phyloP scores from a whole-genome alignment of 2,888 invertebrate genomes.

The Sarcophaga subvicina region DNA sequence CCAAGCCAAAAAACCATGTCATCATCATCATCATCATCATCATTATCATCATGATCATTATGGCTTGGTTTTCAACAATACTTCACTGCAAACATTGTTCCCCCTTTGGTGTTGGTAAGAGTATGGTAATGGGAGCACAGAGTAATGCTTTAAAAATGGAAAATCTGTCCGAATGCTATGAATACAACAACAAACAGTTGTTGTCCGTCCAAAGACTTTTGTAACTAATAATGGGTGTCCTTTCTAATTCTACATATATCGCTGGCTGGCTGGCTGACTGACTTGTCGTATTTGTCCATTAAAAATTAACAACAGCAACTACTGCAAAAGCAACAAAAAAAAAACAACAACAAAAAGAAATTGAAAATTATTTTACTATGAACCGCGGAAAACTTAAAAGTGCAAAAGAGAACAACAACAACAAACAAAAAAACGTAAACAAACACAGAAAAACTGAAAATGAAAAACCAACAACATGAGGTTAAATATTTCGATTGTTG shows the following conservation, averaged over 20 bases:
- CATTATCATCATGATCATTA: background rate
- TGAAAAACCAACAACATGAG: constrained; percentile 42
- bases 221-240: constrained; percentile 19
- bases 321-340: background rate
- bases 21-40: background rate
- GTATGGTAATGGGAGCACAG: constrained; percentile 39
- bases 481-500: constrained; percentile 56
- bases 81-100: background rate
- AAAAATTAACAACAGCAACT: constrained; percentile 52
- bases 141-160: too few relatives aligned
- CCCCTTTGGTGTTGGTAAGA: background rate
- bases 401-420: constrained; percentile 33
- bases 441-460: too few relatives aligned
- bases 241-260: constrained; percentile 50
- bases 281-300: constrained; percentile 56
- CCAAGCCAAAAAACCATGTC: constrained; percentile 27
- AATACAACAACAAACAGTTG: background rate
- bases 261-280: too few relatives aligned
- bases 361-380: constrained; percentile 14
- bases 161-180: too few relatives aligned
- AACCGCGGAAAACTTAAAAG: constrained; percentile 67
- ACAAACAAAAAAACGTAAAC: too few relatives aligned
- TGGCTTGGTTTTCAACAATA: constrained; percentile 32
- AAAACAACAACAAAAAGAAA: background rate
- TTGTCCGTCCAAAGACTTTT: background rate